phyloP scores from a whole-genome alignment of 2,888 invertebrate genomes.

The Phyto melanocephala region DNA sequence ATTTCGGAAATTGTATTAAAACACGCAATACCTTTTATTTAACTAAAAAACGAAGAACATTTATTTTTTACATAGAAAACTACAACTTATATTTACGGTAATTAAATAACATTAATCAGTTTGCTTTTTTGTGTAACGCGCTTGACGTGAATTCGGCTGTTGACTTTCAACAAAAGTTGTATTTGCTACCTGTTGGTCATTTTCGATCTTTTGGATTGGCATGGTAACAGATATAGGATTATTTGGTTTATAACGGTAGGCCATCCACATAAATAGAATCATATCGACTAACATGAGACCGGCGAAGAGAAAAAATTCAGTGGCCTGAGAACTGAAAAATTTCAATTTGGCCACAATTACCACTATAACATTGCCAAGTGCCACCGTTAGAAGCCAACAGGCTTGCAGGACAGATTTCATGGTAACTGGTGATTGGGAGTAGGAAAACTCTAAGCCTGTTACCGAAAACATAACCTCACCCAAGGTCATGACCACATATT shows the following conservation, averaged over 20 bases:
- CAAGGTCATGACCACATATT: conserved; percentile 83
- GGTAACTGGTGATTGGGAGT: conserved; percentile 83
- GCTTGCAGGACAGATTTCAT: conserved; percentile 97
- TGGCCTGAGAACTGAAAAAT: conserved; percentile 87
- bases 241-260: conserved; percentile 84
- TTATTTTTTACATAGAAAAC: no score
- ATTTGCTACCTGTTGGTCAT: neutral
- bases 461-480: conserved; percentile 84
- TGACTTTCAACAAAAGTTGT: neutral
- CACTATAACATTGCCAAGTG: conserved; percentile 95
- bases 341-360: conserved; percentile 90
- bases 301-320: conserved; percentile 93
- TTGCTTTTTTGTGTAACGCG: conserved; percentile 11
- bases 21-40: no score
- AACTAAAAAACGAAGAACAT: no score
- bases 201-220: neutral
- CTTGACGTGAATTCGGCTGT: neutral
- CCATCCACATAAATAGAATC: conserved; percentile 88
- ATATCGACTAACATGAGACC: conserved; percentile 91
- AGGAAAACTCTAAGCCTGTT: conserved; percentile 85
- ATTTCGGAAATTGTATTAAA: no score
- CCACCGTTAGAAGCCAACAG: conserved; percentile 93
- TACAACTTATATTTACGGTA: no score
- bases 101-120: neutral
- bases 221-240: neutral